Base-by-base conservation (phyloP, 2,888 invertebrate genomes). In the Troides aeacus region DNA sequence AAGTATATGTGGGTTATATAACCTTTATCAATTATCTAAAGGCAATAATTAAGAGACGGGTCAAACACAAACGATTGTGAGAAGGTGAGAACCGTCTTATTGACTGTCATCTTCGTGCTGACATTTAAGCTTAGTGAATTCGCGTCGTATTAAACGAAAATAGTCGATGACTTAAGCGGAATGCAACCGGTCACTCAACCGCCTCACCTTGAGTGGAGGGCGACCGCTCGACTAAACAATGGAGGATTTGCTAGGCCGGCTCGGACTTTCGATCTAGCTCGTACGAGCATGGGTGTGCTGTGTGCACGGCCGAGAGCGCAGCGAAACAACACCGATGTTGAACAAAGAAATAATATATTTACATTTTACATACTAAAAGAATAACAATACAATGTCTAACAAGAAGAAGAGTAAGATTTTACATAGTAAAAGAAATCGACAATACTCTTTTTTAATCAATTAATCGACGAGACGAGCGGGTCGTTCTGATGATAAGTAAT, bases 151-250 rank as follows among this genome's bases (percentile, higher is more conserved):
- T 72, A 73, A 76, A 76, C 74, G 70, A 76, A 79, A 76, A 78
- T 77, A 77, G 76, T 71, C 75, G 78, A 77, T 77, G 79, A 75
- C 74, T 77, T 76, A 79, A 72, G 69, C 74, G 88, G 86, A 85
- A 87, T 87, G 87, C 78, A 78, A 81, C 84, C 84, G 84, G 86
- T 82, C 84, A 73, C 76, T 76, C 80, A 77, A 83, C 82, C 74
- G 73, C 76, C 78, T 86, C 81, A 84, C 88, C 88, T 88, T 88
- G 88, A 76, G 71, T 74, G 76, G 82, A 83, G 83, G 85, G 84
- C 84, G 78, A 71, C 72, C 80, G 74, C 78, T 78, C 76, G 74
- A 56, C 74, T 69, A 72, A 75, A 81, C 81, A 81, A 79, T 82
- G 76, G 77, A 72, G 72, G 73, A 71, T 69, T 71, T 73, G 70